Conservation (phyloP, 2,888 invertebrate genomes). For the Hofmannophila pseudospretella region DNA sequence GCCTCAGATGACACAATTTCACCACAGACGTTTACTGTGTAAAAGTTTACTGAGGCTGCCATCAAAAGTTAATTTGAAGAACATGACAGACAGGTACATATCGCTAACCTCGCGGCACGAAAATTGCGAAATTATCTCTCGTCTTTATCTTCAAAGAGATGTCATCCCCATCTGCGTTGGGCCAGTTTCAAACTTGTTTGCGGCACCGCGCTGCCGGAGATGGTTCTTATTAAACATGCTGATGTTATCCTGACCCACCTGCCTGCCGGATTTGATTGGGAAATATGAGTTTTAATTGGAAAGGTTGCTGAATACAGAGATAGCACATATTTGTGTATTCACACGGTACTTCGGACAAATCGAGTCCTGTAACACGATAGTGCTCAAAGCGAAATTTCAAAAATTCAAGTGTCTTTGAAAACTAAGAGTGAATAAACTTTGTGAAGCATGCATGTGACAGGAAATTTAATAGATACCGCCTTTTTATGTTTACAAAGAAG, state of each 20-base stretch:
- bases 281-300: slow-evolving; percentile 32
- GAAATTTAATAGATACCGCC: too few relatives aligned
- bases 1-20: slow-evolving; percentile 38
- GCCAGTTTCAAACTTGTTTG: slow-evolving; percentile 70
- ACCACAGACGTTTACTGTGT: slow-evolving; percentile 40
- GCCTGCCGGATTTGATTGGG: slow-evolving; percentile 42
- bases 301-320: neutral
- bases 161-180: slow-evolving; percentile 67
- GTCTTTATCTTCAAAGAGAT: slow-evolving; percentile 77
- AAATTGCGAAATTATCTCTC: slow-evolving; percentile 74
- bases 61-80: slow-evolving; percentile 67
- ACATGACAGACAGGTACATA: slow-evolving; percentile 60
- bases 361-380: too few relatives aligned
- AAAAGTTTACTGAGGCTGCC: slow-evolving; percentile 42
- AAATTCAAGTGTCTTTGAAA: too few relatives aligned
- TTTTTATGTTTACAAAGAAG: too few relatives aligned
- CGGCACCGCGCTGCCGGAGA: slow-evolving; percentile 39
- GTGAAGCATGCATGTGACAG: too few relatives aligned
- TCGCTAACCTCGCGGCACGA: slow-evolving; percentile 58
- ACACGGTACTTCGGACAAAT: too few relatives aligned
- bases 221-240: slow-evolving; percentile 41
- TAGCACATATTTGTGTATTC: too few relatives aligned
- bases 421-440: too few relatives aligned
- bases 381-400: neutral
- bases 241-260: slow-evolving; percentile 48